A percentile compares a stretch with the other conserved stretches of the same genome.
Evolutionary conservation across 2,113 vertebrate genomes (phyloP).

Genomic region (Capricornis sumatraensis): DNA sequence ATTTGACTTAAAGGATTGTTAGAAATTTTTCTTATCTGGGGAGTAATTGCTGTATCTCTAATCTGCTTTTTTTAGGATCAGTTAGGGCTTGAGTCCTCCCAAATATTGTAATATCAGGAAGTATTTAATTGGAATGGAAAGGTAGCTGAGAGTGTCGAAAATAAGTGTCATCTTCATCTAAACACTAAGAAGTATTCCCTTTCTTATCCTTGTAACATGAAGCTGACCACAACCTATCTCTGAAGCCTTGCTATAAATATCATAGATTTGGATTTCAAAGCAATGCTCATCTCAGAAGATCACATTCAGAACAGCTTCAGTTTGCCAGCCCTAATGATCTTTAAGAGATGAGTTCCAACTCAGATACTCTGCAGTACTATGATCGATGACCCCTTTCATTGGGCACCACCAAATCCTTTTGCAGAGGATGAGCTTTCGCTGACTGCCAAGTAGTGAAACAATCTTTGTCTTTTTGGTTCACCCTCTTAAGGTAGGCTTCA

Average conservation of each 20-base stretch:
- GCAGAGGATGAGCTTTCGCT: not conserved
- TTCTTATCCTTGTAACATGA: not conserved
- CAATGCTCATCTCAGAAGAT: not conserved
- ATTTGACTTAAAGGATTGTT: conserved; percentile 77
- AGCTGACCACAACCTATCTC: not conserved
- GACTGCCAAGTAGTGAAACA: not conserved
- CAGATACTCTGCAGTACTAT: not conserved
- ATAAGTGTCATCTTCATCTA: not conserved
- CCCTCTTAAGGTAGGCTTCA: not conserved
- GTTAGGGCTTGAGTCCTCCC: conserved; percentile 18
- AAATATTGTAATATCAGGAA: conserved; percentile 20
- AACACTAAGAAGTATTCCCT: not conserved
- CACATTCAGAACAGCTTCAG: not conserved
- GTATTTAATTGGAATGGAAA: not conserved
- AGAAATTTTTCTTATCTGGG: conserved; percentile 61
- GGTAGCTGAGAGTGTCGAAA: not conserved
- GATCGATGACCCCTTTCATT: not conserved
- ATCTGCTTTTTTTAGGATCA: conserved; percentile 32
- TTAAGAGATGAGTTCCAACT: not conserved
- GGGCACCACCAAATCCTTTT: not conserved
- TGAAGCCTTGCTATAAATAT: not conserved
- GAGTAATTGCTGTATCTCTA: conserved; percentile 61
- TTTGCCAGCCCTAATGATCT: not conserved
- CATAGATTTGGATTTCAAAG: not conserved
- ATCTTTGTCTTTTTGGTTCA: not conserved